Base-by-base conservation (phyloP, 2,113 vertebrate genomes). In the Paracyprichromis sp. region DNA sequence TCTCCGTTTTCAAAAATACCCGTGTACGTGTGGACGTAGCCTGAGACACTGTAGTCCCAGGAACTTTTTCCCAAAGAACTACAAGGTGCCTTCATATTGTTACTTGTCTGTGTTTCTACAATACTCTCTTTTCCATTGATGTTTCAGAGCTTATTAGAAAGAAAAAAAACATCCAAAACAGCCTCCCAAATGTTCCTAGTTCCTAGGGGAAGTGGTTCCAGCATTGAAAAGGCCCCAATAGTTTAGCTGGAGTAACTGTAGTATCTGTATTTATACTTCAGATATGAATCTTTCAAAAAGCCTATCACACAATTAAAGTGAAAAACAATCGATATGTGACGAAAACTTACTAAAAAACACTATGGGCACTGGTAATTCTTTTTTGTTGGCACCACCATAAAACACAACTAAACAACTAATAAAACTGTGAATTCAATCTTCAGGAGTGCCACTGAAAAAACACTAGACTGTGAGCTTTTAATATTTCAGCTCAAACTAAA, bases 351-450 rank as follows among this genome's bases (percentile, higher is more conserved):
- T 38, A 38, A 69, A 9, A 84, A 84, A 88, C 21, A 36, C 73
- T 63, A 63, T 31, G 85, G 81, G 59, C 59, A 73, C 93, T 84
- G n/a, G 57, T 45, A 47, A 63, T 13, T 83, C 52, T 76, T 73
- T 61, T 36, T 3, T 84, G 26, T 86, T 93, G 87, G 89, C 92
- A 93, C 90, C 53, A 43, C 29, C 69, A 57, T 43, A 81, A 76
- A 88, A 79, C 31, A 53, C 4, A 88, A 24, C 11, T 80, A 54
- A 78, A 56, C 19, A 85, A 59, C 36, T 82, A 89, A 69, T 57
- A 43, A 26, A 84, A 57, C 9, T 82, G 26, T 45, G 10, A 66
- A 21, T 80, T 86, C 17, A 52, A 17, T 45, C n/a, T 80, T 52
- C 5, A 54, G 13, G 16, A 6, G 43, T 12, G n/a, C 17, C 13